Evolutionary conservation across 2,113 vertebrate species (phyloP), one percentile per base, ranked within the genome.

Genomic region (Peromyscus maniculatus): DNA sequence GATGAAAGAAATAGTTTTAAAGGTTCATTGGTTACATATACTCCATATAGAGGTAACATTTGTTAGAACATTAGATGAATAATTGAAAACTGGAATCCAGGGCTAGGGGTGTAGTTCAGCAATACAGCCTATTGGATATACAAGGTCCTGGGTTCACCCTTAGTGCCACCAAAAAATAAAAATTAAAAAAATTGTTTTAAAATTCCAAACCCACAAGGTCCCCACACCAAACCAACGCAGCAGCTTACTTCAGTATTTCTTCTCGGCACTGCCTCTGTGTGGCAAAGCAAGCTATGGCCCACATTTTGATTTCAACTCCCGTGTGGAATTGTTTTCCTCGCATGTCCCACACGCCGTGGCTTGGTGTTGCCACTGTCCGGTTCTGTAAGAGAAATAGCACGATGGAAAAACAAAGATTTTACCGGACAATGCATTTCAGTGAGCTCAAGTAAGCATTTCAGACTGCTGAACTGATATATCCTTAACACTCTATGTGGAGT

Each of bases 331-430:
- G 99, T 96, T 99, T 99, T 78, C 99, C 99, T 93, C 99, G 97
- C 99, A 99, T 99, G 98, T 99, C 99, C 99, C 99, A 99, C 8
- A 99, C 99, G 0, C 99, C 99, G 0, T 99, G 99, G 98, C 99
- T 99, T 62, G 99, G 99, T 24, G 99, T 99, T 91, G 99, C 99
- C 96, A 99, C 99, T 0, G 99, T 99, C 91, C 99, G 99, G 98
- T 99, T 99, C 99, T 99, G 98, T 21, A 98, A 98, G 96, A 96
- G 33, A 95, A 87, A 96, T 17, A 94, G 93, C 39, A 89, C 22
- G n/a, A 69, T 8, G 88, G 93, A 92, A 72, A 92, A 91, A 78
- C 15, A 95, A 89, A 96, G 26, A 71, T 1, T 86, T 94, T 84
- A 95, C 84, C 3, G 78, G 24, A 79, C 1, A 59, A 43, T 33